Conservation (phyloP, 2,797 vertebrate genomes). For the Crenichthys baileyi region DNA sequence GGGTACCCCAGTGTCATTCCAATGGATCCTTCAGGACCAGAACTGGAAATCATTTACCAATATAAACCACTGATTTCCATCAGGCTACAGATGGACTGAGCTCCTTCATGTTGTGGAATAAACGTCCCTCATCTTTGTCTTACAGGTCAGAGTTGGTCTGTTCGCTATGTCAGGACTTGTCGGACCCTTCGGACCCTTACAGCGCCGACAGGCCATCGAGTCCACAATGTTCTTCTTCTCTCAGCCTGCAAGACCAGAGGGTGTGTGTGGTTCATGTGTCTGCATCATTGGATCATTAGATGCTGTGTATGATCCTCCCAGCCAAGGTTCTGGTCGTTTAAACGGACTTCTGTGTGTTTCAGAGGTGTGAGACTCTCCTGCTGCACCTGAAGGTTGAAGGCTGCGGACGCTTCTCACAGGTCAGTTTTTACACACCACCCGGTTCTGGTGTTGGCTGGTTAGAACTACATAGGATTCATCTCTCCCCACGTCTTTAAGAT, state of each 20-base stretch:
- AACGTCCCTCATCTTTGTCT: not conserved
- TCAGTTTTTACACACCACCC: constrained; percentile 24
- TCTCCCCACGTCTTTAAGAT: not conserved
- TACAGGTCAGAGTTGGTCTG: constrained; percentile 68
- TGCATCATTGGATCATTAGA: not conserved
- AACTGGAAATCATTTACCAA: too few relatives aligned
- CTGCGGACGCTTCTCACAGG: constrained; percentile 42
- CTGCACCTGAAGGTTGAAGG: constrained; percentile 68
- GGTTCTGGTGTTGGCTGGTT: not conserved
- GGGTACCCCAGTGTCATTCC: not conserved
- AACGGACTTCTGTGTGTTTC: constrained; percentile 12
- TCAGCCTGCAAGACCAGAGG: constrained; percentile 71
- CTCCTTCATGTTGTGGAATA: not conserved
- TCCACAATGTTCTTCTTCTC: constrained; percentile 17
- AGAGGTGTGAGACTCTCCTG: constrained; percentile 76
- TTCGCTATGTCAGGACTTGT: constrained; percentile 73
- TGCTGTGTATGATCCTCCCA: not conserved
- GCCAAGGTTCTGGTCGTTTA: not conserved
- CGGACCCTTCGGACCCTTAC: constrained; percentile 59
- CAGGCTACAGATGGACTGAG: not conserved
- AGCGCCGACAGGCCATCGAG: constrained; percentile 12
- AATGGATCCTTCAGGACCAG: not conserved
- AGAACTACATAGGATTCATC: not conserved
- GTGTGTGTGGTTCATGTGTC: constrained; percentile 23
- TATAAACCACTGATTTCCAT: too few relatives aligned